phyloP scores from a whole-genome alignment of 2,797 vertebrate genomes.

The Mycteria americana region DNA sequence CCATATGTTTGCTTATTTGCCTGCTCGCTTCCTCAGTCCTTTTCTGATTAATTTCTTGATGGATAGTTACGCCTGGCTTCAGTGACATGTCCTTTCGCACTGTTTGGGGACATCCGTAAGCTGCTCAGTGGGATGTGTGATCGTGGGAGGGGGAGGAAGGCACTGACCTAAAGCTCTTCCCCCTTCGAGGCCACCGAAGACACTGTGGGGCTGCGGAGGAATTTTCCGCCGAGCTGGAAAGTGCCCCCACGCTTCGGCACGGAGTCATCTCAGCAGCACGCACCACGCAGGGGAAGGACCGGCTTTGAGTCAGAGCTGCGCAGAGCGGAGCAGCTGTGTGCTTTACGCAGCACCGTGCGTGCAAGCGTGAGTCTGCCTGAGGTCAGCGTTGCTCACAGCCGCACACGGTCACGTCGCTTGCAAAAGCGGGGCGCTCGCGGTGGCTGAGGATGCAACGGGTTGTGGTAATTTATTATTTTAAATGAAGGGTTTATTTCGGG shows the following conservation, averaged over 20 bases:
- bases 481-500: neutral
- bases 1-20: slow-evolving; percentile 7
- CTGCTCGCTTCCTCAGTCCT: neutral
- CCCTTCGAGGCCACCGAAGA: neutral
- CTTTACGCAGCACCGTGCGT: neutral
- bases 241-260: neutral
- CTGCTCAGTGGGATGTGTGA: neutral
- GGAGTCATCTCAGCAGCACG: neutral
- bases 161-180: neutral
- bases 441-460: neutral
- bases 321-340: neutral
- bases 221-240: neutral
- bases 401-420: accelerated
- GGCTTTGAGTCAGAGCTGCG: neutral
- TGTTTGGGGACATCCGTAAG: neutral
- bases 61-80: neutral
- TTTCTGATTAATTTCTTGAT: neutral
- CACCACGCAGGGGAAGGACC: neutral
- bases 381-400: neutral
- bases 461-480: neutral
- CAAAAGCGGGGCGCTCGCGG: accelerated
- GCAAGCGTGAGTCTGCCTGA: neutral
- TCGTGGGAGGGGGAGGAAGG: neutral
- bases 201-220: neutral
- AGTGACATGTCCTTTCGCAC: neutral